Evolutionary conservation across 2,113 vertebrate species (phyloP), one percentile per base, ranked within the genome.

Genomic region (Gobius niger): DNA sequence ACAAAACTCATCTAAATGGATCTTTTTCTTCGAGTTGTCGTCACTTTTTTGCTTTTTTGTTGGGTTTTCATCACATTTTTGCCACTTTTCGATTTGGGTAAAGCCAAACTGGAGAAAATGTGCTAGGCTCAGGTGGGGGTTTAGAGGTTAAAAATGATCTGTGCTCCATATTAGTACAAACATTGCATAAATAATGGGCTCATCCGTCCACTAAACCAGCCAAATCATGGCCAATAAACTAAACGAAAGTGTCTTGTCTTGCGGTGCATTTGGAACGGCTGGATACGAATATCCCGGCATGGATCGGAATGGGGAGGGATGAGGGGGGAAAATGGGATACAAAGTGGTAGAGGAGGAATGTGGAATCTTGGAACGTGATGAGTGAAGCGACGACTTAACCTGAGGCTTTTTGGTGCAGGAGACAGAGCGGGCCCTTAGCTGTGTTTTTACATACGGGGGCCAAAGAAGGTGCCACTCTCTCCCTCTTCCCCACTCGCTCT

Each of bases 331-430:
- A 74, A 61, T 14, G 14, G 34, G n/a, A 40, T 46, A 76, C 46
- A 69, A 4, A 34, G 24, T 24, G 7, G 59, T 47, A 75, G 65
- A 81, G 51, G 59, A 81, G 82, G 84, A 90, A 85, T 81, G 82
- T 78, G 72, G 82, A 73, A 67, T 49, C 80, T 54, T 92, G 89
- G 91, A 92, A 86, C 34, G 15, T 63, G 85, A 91, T 92, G 90
- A 91, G 89, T 89, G 81, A 77, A 78, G 4, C 82, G 57, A 78
- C 13, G 82, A 74, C 70, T 78, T 85, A 87, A 91, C 89, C 88
- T 88, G 84, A 61, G 76, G 87, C 82, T 85, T 82, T 89, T 84
- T 80, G 77, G 52, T 87, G 82, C 75, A 85, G 73, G 78, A 82
- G 75, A 69, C 77, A 74, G 52, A 88, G 77, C 83, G 65, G 72